Evolutionary conservation across 2,113 vertebrate genomes (phyloP), one percentile per base, ranked within the genome.

Genomic region (Cercopithecus mona): DNA sequence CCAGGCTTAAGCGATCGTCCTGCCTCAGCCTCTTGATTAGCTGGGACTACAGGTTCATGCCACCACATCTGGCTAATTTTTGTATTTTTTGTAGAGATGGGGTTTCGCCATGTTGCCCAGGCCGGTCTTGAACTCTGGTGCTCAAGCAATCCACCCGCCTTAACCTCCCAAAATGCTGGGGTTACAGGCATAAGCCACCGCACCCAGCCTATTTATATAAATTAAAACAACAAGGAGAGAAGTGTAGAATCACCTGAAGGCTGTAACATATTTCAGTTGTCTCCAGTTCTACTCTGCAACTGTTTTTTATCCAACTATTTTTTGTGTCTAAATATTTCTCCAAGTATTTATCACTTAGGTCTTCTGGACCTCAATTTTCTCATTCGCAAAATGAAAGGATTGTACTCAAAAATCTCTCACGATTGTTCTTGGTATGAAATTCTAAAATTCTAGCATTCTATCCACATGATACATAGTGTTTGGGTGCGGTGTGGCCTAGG

Each of bases 251-350:
- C 40, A 96, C 68, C 68, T 59, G 35, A 93, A 96, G 79, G 5
- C 66, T 55, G 32, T 43, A 48, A 94, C 22, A 50, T 95, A 94
- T 78, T 93, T 82, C 22, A 90, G 4, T 84, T 84, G 61, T 16
- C n/a, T 87, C 75, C 40, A 18, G 23, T 90, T 90, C 50, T 90
- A 83, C 20, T 50, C 68, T 84, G 52, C 32, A 88, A 83, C 38
- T 78, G 7, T 35, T 81, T 73, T 85, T 72, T 55, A 76, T 32
- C 55, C 81, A 79, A 38, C 20, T 81, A 11, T 38, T 86, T 90
- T 90, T 86, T 66, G 27, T 75, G 59, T 76, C 55, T 70, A 90
- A 86, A 93, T 95, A 76, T 32, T 83, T 92, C 38, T 89, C 6
- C 9, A 79, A 75, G 50, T 76, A 68, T 68, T 40, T 87, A 90